Percentiles rank a stretch among this genome's conserved stretches.
phyloP scores from a whole-genome alignment of 1,140 invertebrate species.

The Belonocnema kinseyi region DNA sequence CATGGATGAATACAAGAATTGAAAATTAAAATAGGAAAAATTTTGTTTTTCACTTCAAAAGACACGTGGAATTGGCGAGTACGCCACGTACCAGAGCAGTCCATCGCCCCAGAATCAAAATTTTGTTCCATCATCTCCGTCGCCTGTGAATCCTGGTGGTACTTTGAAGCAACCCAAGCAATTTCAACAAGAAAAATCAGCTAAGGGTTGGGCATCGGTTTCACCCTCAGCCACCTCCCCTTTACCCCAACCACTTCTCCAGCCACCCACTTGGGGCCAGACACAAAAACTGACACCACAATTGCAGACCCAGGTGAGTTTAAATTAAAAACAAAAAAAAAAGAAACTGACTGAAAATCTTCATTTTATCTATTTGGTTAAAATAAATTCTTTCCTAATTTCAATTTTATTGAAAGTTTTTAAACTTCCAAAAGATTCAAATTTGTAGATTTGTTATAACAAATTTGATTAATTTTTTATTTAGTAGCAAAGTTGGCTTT shows the following conservation, averaged over 20 bases:
- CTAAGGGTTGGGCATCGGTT: slow-evolving; percentile 66
- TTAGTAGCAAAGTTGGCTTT: too few relatives aligned
- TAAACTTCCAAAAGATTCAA: too few relatives aligned
- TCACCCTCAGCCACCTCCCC: slow-evolving; percentile 72
- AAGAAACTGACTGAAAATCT: neutral
- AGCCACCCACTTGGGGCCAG: slow-evolving; percentile 63
- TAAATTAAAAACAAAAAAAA: neutral
- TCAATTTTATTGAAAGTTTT: too few relatives aligned
- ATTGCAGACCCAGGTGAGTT: slow-evolving; percentile 47
- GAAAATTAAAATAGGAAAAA: slow-evolving; percentile 23
- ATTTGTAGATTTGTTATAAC: too few relatives aligned
- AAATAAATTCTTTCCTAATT: too few relatives aligned
- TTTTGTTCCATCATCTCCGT: slow-evolving; percentile 60
- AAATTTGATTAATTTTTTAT: too few relatives aligned
- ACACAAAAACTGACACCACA: slow-evolving; percentile 53
- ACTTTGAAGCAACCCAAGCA: slow-evolving; percentile 64
- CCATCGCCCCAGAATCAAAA: slow-evolving; percentile 53
- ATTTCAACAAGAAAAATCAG: slow-evolving; percentile 54
- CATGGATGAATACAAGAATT: slow-evolving; percentile 34
- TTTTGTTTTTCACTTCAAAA: slow-evolving; percentile 56
- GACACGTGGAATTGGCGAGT: slow-evolving; percentile 69
- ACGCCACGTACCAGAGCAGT: slow-evolving; percentile 66
- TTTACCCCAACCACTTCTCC: slow-evolving; percentile 67
- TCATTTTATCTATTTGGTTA: too few relatives aligned
- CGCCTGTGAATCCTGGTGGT: slow-evolving; percentile 61